Evolutionary conservation across 2,888 invertebrate species (phyloP), one percentile per base, ranked within the genome.

Genomic region (Sepioteuthis lessoniana): DNA sequence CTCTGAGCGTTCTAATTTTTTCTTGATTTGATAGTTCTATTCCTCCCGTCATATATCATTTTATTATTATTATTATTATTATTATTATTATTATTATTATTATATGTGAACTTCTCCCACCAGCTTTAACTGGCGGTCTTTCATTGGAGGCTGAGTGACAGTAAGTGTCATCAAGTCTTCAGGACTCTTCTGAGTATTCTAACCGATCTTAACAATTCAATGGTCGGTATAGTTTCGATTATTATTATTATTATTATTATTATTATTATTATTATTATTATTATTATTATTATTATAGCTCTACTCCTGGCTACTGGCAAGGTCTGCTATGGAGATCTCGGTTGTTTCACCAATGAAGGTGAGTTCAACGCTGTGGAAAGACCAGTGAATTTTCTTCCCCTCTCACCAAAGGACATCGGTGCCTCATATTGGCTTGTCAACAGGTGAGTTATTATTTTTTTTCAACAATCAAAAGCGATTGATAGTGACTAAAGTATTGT

Each of bases 291-390:
- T n/a, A 47, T 92, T 42, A 92, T 92, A 42, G 76, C 46, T 47
- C 19, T 42, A 13, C 5, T 35, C 16, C 4, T 92, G 19, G 42
- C 35, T 2, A 21, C 31, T 31, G 19, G n/a, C 16, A 47, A 92
- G 38, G 92, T 92, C 21, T 92, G 92, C 21, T 92, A 47, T 31
- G 92, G 92, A n/a, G 92, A 92, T 47, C 92, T 92, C 28, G 92
- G 92, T 25, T 92, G 92, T 21, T 92, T 92, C 47, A n/a, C 46
- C 4, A 92, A 92, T 38, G 31, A 92, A 42, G 92, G 92, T 7
- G 47, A 92, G 13, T 92, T 92, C 31, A 47, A 47, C 8, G 42
- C 92, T 8, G 3, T 92, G 0, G 92, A 92, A 28, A 42, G 92
- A n/a, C 92, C 92, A 19, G 35, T 92, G 19, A 92, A 92, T 47